Evolutionary conservation across 2,888 invertebrate genomes (phyloP).

Genomic region (Gandaritis pyraliata): DNA sequence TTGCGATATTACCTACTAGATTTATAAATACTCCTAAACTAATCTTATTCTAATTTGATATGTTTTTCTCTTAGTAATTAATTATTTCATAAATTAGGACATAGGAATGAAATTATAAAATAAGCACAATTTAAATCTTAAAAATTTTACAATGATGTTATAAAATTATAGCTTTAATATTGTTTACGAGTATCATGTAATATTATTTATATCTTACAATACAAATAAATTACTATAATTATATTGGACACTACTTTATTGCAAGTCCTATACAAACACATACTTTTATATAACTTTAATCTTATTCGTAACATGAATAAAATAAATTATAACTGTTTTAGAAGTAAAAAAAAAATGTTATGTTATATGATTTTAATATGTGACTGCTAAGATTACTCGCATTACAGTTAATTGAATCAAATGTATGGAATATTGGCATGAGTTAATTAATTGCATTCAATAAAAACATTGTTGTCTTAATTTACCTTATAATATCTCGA

Average conservation of each 20-base stretch:
- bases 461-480: background rate
- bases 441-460: background rate
- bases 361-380: background rate
- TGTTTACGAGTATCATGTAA: conserved; percentile 1
- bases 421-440: conserved; percentile 15
- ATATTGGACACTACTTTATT: background rate
- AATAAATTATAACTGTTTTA: conserved; percentile 6
- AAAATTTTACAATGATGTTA: conserved; percentile 1
- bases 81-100: conserved; percentile 4
- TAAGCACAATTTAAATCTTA: conserved; percentile 6
- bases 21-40: conserved; percentile 1
- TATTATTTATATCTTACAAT: conserved; percentile 19
- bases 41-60: conserved; percentile 30
- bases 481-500: conserved; percentile 3
- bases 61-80: conserved; percentile 19
- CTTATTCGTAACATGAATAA: conserved; percentile 13
- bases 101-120: conserved; percentile 30
- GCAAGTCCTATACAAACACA: background rate
- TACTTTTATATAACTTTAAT: conserved; percentile 9
- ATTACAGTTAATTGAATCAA: conserved; percentile 9
- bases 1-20: too few relatives aligned
- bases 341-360: background rate
- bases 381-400: background rate
- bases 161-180: background rate
- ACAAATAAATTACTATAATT: conserved; percentile 11